Evolutionary conservation across 2,113 vertebrate genomes (phyloP), one percentile per base, ranked within the genome.

Genomic region (Embiotoca jacksoni): DNA sequence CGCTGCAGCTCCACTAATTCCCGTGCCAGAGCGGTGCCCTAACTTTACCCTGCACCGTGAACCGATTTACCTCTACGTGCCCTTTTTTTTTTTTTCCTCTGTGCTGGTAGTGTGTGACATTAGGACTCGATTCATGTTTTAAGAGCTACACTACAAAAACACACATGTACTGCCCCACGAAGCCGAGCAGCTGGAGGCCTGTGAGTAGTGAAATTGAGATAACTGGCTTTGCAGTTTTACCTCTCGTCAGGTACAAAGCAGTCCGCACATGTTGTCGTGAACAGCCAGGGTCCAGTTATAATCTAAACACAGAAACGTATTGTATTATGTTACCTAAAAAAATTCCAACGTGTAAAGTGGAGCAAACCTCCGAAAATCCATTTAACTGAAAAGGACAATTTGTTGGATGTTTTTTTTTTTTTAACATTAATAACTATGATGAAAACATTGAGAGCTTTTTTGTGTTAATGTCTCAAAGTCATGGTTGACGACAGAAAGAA

Each of bases 71-170:
- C 88, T 82, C 66, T 5, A 16, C 57, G 5, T 70, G n/a, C 47
- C 10, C 3, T 7, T 3, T 36, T 16, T 41, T 36, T 46, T 41
- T 32, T 37, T 35, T 7, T 23, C 13, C 41, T 44, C 41, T 11
- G 83, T 0, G 55, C 72, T 85, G 80, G 53, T 54, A 7, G 53
- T 58, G 54, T 59, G 71, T 81, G 72, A 74, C 8, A 0, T 39
- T 78, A 23, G 46, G 46, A 54, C 60, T 59, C 1, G n/a, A 50
- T 75, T 83, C 2, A 5, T 88, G 79, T 89, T 88, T 79, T 70
- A 16, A 85, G 70, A 82, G 67, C 70, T 62, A 44, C 46, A 31
- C 53, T 54, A 89, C 85, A 87, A 68, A 84, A 77, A 86, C 82
- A 79, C 58, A 33, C 78, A 31, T 41, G 52, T 46, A 54, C 55